Evolutionary conservation across 2,888 invertebrate species (phyloP), one percentile per base, ranked within the genome.

Genomic region (Buathra laborator): DNA sequence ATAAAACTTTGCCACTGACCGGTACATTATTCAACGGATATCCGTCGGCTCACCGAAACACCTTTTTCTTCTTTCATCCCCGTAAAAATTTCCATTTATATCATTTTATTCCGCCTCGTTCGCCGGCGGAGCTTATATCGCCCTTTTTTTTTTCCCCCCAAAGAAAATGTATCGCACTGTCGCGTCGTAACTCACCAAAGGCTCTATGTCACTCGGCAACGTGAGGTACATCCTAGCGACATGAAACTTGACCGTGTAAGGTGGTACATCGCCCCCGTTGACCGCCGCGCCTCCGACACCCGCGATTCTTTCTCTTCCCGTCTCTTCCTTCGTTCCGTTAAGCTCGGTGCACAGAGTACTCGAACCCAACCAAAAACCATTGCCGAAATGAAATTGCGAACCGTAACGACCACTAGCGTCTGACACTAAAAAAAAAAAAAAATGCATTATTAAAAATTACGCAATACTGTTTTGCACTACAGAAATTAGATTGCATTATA

Each of bases 291-390:
- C 85, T 14, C 71, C 80, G 48, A 84, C 70, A 62, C 86, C 76
- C 24, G 75, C 94, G 83, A 94, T 94, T 48, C 90, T 82, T 74
- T 72, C 76, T 32, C 72, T 51, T 64, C 83, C 85, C 24, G 80
- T 64, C 90, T 95, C 95, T 90, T 95, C 95, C 83, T 95, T 92
- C 16, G 94, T 92, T 87, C 95, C 94, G 85, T 97, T 96, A 88
- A 96, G 94, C 91, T 97, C 97, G 37, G 86, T 91, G 92, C 97
- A 97, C 56, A 96, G 95, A 68, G 95, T 94, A 87, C 95, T 95
- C 68, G 97, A 97, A 3, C 97, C 97, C 90, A 97, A 94, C 97
- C 97, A 97, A 94, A 96, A 97, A 93, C 97, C 97, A 93, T 97
- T 97, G 19, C 97, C 97, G 90, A 97, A 97, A 89, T 97, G 95